Base-by-base conservation (phyloP, 2,888 invertebrate genomes). In the Tribolium freemani region DNA sequence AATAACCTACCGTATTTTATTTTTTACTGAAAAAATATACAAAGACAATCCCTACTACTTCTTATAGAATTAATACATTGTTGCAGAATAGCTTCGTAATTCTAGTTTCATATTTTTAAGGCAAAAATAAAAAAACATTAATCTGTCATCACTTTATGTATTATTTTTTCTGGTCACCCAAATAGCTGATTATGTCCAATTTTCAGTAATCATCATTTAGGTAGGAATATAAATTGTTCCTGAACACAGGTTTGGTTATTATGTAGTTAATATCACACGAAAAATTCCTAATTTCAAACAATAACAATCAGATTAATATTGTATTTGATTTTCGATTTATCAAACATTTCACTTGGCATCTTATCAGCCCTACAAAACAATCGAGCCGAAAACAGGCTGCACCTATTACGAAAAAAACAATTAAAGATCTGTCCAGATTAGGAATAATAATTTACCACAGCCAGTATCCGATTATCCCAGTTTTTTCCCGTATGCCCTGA, bases 401-500 rank as follows among this genome's bases (percentile, higher is more conserved):
- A 9, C 16, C 20, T 20, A 21, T 20, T 48, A 48, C 26, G 30
- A 57, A 20, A 61, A 61, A 48, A 20, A 48, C 31, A 63, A 71
- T 53, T 71, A 53, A 58, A 38, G 53, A 53, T 58, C 26, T 51
- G 45, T 58, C 45, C 10, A 71, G 67, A 71, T 71, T 26, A 51
- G 31, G 56, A 45, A 53, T 61, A 64, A 56, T 70, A 71, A 70
- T 63, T 64, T 71, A 66, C 46, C 11, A 6, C 6, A 5, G 10
- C 44, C 56, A 20, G 56, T 58, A 68, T 60, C 30, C 31, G 46
- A 63, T 71, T 73, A 67, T 67, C 57, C 67, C 56, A 67, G 21
- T 71, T 71, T 54, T 71, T 68, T 72, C 51, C 10, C 53, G 57
- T 61, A 54, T 46, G 56, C 46, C 57, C 9, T 56, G 67, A 60